Conservation (phyloP, 2,888 invertebrate species). For the Glaucopsyche alexis region DNA sequence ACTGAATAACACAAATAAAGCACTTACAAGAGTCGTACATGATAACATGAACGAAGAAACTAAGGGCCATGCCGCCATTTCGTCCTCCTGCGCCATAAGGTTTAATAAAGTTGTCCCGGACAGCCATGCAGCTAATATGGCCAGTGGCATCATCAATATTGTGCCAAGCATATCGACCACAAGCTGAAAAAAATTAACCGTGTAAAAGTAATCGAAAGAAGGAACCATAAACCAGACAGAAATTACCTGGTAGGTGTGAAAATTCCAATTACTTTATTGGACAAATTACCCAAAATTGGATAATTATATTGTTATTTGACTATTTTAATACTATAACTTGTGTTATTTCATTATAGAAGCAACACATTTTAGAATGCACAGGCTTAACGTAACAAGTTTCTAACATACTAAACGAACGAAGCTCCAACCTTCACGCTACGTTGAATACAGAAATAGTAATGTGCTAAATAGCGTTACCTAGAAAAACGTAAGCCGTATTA, state of each 20-base stretch:
- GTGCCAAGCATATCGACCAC: slow-evolving; percentile 72
- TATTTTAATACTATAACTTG: too few species aligned
- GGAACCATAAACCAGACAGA: not conserved
- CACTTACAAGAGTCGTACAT: slow-evolving; percentile 71
- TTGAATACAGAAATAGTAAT: not conserved
- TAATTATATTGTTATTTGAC: too few species aligned
- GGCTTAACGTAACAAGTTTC: not conserved
- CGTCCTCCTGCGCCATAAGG: slow-evolving; percentile 62
- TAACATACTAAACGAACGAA: not conserved
- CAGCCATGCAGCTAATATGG: slow-evolving; percentile 68
- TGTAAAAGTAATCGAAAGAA: not conserved
- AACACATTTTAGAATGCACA: too few species aligned
- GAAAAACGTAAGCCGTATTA: not conserved
- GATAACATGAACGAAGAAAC: slow-evolving; percentile 72
- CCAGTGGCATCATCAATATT: slow-evolving; percentile 72
- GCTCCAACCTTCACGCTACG: not conserved
- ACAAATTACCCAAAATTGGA: too few species aligned
- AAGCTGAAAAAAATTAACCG: slow-evolving; percentile 52
- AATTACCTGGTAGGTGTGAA: too few species aligned
- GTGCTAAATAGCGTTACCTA: not conserved
- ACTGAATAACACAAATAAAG: not conserved
- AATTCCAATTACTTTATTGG: too few species aligned
- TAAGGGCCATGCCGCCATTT: slow-evolving; percentile 67
- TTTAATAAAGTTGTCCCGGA: slow-evolving; percentile 68
- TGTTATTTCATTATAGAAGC: too few species aligned